Evolutionary conservation across 2,797 vertebrate genomes (phyloP), one percentile per base, ranked within the genome.

Genomic region (Okamejei kenojei): DNA sequence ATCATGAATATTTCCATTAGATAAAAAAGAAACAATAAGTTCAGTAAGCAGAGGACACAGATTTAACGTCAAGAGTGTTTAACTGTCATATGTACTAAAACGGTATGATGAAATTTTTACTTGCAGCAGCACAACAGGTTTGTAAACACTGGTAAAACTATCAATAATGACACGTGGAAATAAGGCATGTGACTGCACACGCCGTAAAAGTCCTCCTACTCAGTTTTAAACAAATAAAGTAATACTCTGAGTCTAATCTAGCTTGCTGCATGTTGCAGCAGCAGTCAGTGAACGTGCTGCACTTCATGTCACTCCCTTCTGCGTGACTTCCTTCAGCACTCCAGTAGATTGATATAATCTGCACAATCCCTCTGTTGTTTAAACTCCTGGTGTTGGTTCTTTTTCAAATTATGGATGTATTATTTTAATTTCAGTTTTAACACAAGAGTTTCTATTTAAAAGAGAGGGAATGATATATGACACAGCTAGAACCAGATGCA

Each of bases 151-250:
- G 65, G 65, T 68, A 68, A 45, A 68, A 11, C 65, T 68, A 68
- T 19, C 65, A 68, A 68, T 68, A 68, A 19, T 68, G 65, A 68
- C 65, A 68, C 65, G 13, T 15, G 45, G 45, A 45, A 45, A 45
- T 45, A 45, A 2, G 4, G 45, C 45, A 45, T 21, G n/a, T 88
- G 17, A 68, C 84, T 65, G n/a, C 15, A 88, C 84, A 88, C n/a
- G 32, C 61, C 84, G 32, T 19, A 88, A 10, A 88, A 17, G 17
- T 7, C 58, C 61, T 32, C 29, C 68, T 35, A 88, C 7, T 88
- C 84, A 88, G 61, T 88, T 21, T 35, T 88, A 88, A 88, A 68
- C n/a, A 88, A 88, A 88, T 88, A 88, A 35, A 32, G n/a, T 9
- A 65, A 68, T 21, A 21, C 71, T 23, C 21, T 73, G 1, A 68